These are phyloP conservation scores for Tyrannus savana DNA, from an alignment of 2,113 vertebrate genomes.

Conservation along the genomic window DNA sequence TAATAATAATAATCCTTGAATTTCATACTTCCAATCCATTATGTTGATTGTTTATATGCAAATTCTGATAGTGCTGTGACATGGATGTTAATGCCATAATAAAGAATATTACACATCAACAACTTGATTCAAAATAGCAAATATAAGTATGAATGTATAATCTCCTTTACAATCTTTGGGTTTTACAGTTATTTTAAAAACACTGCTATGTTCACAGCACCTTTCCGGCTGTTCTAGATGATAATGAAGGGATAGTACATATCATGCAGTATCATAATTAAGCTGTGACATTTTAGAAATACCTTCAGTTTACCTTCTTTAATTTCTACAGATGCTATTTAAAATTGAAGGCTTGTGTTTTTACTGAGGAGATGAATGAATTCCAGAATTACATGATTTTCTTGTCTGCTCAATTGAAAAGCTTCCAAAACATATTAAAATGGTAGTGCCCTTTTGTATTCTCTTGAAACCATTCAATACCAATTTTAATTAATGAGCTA, in stretches of 20 bases:
- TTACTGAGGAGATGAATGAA: constrained; percentile 77
- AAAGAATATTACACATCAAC: constrained; percentile 46
- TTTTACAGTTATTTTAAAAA: constrained; percentile 69
- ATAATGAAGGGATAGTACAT: constrained; percentile 86
- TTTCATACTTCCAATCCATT: constrained; percentile 51
- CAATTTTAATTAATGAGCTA: constrained; percentile 54
- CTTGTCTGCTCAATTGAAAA: constrained; percentile 64
- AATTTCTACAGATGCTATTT: constrained; percentile 76
- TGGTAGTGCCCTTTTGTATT: constrained; percentile 21
- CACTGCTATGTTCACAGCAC: constrained; percentile 65
- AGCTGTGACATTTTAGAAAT: constrained; percentile 84
- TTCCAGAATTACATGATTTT: constrained; percentile 76
- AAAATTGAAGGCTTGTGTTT: constrained; percentile 63
- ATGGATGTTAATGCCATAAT: constrained; percentile 64
- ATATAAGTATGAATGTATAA: background rate
- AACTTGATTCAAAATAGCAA: constrained; percentile 46
- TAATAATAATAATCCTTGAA: constrained; percentile 44
- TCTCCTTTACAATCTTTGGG: constrained; percentile 46
- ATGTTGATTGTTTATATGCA: constrained; percentile 67
- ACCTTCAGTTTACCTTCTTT: constrained; percentile 77
- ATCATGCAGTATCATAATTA: constrained; percentile 77
- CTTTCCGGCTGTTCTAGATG: constrained; percentile 80
- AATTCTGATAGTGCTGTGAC: constrained; percentile 66
- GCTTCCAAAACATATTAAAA: constrained; percentile 64
- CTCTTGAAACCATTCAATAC: constrained; percentile 34